Percentiles rank a stretch among this genome's conserved stretches.
Evolutionary conservation across 2,113 vertebrate species (phyloP).

Genomic region (Elephantulus edwardii): DNA sequence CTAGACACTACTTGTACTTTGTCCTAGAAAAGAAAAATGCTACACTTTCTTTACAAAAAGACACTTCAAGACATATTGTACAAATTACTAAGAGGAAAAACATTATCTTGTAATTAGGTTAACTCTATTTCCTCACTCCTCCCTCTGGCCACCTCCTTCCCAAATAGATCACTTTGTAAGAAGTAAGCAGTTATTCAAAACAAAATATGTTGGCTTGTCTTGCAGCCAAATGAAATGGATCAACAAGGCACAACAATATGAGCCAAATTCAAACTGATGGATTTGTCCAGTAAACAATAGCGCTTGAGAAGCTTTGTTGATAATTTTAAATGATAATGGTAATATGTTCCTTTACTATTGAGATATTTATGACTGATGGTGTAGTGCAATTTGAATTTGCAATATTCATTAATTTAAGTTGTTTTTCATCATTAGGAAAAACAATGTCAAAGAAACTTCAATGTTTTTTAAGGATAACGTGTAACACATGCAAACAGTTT

Average conservation of each 20-base stretch:
- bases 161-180: conserved; percentile 79
- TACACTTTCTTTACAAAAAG: conserved; percentile 6
- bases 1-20: not conserved
- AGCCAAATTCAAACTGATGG: conserved; percentile 77
- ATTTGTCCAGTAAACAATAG: conserved; percentile 78
- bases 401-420: conserved; percentile 83
- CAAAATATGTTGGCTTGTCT: conserved; percentile 77
- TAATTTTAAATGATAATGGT: conserved; percentile 82
- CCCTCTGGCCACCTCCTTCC: conserved; percentile 66
- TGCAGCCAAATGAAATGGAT: conserved; percentile 81
- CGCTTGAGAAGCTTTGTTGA: conserved; percentile 79
- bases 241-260: conserved; percentile 64
- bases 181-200: conserved; percentile 79
- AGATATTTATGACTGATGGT: conserved; percentile 81
- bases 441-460: conserved; percentile 70
- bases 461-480: conserved; percentile 42
- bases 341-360: conserved; percentile 78
- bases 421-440: conserved; percentile 72
- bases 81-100: conserved; percentile 65
- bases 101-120: conserved; percentile 71
- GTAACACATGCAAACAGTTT: not conserved
- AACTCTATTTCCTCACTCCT: conserved; percentile 52
- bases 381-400: conserved; percentile 81
- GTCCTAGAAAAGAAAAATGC: conserved; percentile 62
- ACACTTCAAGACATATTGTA: conserved; percentile 28